Evolutionary conservation across 1,140 invertebrate species (phyloP).

Genomic region (Tigriopus japonicus): DNA sequence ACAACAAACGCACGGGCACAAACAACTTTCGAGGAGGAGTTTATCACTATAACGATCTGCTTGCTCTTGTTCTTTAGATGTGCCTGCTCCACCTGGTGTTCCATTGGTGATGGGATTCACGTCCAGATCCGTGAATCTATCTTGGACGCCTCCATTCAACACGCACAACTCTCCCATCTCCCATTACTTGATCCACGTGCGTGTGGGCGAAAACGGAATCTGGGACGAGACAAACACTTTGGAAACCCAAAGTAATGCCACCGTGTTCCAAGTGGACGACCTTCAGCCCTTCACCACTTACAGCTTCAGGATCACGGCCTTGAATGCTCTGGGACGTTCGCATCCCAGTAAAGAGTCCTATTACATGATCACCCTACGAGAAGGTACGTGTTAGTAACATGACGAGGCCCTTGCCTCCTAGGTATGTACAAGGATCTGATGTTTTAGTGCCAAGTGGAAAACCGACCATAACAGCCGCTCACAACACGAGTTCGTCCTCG

Average conservation of each 20-base stretch:
- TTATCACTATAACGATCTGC: constrained; percentile 7
- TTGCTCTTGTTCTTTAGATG: constrained; percentile 19
- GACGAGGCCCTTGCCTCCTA: not conserved
- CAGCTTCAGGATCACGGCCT: constrained; percentile 48
- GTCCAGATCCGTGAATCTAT: constrained; percentile 24
- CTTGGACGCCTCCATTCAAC: constrained; percentile 23
- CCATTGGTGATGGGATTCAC: constrained; percentile 23
- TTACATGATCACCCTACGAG: constrained; percentile 50
- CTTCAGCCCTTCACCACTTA: constrained; percentile 51
- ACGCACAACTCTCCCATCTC: constrained; percentile 21
- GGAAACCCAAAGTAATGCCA: constrained; percentile 41
- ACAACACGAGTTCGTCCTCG: constrained; percentile 21
- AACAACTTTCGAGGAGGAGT: too few species aligned
- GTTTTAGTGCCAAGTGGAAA: constrained; percentile 23
- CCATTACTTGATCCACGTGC: constrained; percentile 23
- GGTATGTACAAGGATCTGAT: not conserved
- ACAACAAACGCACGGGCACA: too few species aligned
- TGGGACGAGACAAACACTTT: constrained; percentile 27
- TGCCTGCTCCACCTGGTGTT: constrained; percentile 22
- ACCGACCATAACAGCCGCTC: constrained; percentile 21
- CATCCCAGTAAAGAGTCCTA: constrained; percentile 48
- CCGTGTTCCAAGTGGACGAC: constrained; percentile 34
- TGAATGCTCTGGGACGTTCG: constrained; percentile 47
- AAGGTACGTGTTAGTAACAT: constrained; percentile 40
- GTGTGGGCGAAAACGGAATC: constrained; percentile 17